Evolutionary conservation across 1,140 invertebrate species (phyloP).

Genomic region (Anagrus nilaparvatae): DNA sequence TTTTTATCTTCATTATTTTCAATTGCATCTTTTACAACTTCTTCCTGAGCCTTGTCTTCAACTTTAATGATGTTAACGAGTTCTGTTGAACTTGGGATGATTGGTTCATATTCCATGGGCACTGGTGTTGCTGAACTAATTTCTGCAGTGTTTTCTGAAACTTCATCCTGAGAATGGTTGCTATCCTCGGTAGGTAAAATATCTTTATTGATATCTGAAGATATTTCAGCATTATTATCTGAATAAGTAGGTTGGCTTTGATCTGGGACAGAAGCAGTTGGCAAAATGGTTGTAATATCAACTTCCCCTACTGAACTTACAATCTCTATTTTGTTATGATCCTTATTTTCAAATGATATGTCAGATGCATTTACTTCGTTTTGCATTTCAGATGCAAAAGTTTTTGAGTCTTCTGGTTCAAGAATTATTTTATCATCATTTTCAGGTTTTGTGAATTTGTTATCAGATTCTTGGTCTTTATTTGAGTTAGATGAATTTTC

Average conservation of each 20-base stretch:
- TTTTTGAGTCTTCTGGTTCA: too few species aligned
- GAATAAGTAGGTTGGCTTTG: not conserved
- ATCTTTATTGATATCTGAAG: conserved; percentile 20
- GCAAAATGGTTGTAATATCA: too few species aligned
- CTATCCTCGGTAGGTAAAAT: conserved; percentile 6
- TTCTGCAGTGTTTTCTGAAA: conserved; percentile 1
- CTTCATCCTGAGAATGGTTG: too few species aligned
- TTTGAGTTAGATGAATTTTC: conserved; percentile 10
- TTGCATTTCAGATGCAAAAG: too few species aligned
- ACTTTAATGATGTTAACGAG: not conserved
- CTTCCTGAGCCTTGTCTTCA: not conserved
- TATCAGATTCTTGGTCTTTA: not conserved
- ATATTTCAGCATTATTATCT: conserved; percentile 10
- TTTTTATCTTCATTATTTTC: too few species aligned
- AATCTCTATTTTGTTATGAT: too few species aligned
- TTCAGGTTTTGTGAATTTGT: not conserved
- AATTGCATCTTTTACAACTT: not conserved
- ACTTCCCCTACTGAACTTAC: too few species aligned
- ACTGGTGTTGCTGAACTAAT: not conserved
- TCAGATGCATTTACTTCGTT: too few species aligned
- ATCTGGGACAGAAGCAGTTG: too few species aligned
- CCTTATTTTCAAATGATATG: too few species aligned
- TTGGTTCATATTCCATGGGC: not conserved
- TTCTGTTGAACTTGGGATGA: not conserved
- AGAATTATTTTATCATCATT: too few species aligned